These are phyloP conservation scores for Charina bottae DNA, from an alignment of 2,113 vertebrate genomes.

Conservation along the genomic window DNA sequence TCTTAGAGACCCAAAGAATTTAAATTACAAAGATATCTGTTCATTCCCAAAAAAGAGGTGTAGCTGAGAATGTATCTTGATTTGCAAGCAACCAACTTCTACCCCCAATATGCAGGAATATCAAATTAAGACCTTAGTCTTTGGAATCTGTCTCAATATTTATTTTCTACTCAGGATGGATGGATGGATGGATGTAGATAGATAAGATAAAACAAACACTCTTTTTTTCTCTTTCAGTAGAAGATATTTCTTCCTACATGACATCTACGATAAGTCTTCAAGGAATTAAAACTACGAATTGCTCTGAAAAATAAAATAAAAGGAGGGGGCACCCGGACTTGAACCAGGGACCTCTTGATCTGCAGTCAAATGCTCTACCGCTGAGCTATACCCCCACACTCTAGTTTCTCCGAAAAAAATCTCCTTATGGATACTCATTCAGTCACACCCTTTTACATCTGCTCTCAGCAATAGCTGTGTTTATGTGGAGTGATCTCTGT, in stretches of 20 bases:
- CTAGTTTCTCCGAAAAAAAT: not conserved
- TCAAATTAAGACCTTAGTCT: not conserved
- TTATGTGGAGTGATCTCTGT: not conserved
- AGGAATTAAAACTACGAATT: too few species aligned
- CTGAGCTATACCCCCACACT: constrained; percentile 32
- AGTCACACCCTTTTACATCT: not conserved
- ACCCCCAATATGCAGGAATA: not conserved
- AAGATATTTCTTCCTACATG: too few species aligned
- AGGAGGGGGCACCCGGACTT: constrained; percentile 42
- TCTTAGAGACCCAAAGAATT: not conserved
- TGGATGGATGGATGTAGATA: too few species aligned
- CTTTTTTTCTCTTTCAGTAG: too few species aligned
- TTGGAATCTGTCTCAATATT: not conserved
- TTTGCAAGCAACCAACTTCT: not conserved
- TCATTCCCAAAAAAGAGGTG: not conserved
- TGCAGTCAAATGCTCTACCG: constrained; percentile 45
- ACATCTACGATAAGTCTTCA: too few species aligned
- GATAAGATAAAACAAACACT: too few species aligned
- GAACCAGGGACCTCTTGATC: constrained; percentile 46
- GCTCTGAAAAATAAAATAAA: not conserved
- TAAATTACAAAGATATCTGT: not conserved
- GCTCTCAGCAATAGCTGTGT: constrained; percentile 3
- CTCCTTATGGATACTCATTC: constrained; percentile 11
- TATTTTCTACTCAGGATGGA: too few species aligned
- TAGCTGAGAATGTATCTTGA: not conserved